A percentile compares a stretch with the other conserved stretches of the same genome.
These are phyloP conservation scores for Tenthredo distinguenda DNA, from an alignment of 2,888 invertebrate species.

Conservation along the genomic window DNA sequence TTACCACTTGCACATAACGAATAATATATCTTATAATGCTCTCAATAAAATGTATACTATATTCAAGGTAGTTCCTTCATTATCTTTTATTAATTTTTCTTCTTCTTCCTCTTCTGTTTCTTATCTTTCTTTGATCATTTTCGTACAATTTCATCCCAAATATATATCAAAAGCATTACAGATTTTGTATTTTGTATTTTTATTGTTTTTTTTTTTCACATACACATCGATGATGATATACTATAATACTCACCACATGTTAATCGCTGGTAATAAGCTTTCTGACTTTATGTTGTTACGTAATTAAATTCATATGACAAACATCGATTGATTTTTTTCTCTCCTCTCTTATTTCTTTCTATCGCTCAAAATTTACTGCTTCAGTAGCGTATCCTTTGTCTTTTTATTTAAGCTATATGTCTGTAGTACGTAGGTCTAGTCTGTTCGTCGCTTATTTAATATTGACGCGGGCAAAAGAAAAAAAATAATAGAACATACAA, in stretches of 20 bases:
- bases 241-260: constrained; percentile 9
- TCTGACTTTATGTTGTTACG: not conserved
- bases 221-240: constrained; percentile 15
- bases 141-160: not conserved
- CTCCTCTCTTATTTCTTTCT: not conserved
- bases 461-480: too few relatives aligned
- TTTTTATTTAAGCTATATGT: not conserved
- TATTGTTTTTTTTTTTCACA: too few relatives aligned
- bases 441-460: not conserved
- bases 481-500: not conserved
- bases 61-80: not conserved
- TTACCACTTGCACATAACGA: not conserved
- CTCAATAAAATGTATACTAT: not conserved
- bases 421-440: not conserved
- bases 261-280: not conserved
- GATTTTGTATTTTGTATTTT: not conserved
- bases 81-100: not conserved
- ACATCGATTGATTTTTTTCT: constrained; percentile 23
- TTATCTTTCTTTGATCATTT: not conserved
- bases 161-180: too few relatives aligned
- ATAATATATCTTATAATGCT: not conserved
- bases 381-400: not conserved
- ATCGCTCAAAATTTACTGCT: not conserved
- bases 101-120: not conserved
- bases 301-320: not conserved